Evolutionary conservation across 1,140 invertebrate species (phyloP).

Genomic region (Drosophila parabipectinata): DNA sequence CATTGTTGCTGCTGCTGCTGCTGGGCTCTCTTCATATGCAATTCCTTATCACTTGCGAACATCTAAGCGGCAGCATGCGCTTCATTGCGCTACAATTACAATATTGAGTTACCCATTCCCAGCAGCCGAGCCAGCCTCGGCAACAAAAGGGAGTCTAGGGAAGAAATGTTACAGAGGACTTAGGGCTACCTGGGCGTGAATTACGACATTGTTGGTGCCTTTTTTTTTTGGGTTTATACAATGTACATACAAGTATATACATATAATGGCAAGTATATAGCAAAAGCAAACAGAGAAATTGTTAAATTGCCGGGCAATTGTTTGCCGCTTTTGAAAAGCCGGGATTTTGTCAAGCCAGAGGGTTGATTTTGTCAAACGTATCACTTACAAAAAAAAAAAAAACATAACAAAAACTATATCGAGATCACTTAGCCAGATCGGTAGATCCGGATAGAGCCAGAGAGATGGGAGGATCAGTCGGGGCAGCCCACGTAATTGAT

Average conservation of each 20-base stretch:
- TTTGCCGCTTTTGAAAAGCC: slow-evolving; percentile 50
- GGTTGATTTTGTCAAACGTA: slow-evolving; percentile 65
- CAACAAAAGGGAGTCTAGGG: slow-evolving; percentile 31
- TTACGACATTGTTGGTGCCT: slow-evolving; percentile 75
- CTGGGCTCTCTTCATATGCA: slow-evolving; percentile 75
- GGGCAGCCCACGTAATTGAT: slow-evolving; percentile 69
- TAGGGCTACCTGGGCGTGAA: slow-evolving; percentile 75
- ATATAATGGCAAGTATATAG: background rate
- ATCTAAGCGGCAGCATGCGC: slow-evolving; percentile 80
- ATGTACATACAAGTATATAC: background rate
- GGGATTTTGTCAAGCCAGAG: slow-evolving; percentile 38
- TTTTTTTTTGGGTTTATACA: slow-evolving; percentile 25
- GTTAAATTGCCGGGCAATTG: slow-evolving; percentile 66
- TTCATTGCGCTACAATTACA: slow-evolving; percentile 84
- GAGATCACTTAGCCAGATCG: slow-evolving; percentile 48
- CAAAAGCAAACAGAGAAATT: slow-evolving; percentile 66
- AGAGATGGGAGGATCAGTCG: slow-evolving; percentile 33
- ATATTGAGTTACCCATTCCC: slow-evolving; percentile 83
- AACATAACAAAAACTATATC: background rate
- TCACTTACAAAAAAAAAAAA: slow-evolving; percentile 42
- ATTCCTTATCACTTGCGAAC: slow-evolving; percentile 82
- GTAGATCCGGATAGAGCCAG: slow-evolving; percentile 13
- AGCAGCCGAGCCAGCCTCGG: slow-evolving; percentile 31
- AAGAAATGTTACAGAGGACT: slow-evolving; percentile 56
- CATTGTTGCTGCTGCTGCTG: slow-evolving; percentile 61